Evolutionary conservation across 2,888 invertebrate genomes (phyloP).

Genomic region (Odiellus spinosus): DNA sequence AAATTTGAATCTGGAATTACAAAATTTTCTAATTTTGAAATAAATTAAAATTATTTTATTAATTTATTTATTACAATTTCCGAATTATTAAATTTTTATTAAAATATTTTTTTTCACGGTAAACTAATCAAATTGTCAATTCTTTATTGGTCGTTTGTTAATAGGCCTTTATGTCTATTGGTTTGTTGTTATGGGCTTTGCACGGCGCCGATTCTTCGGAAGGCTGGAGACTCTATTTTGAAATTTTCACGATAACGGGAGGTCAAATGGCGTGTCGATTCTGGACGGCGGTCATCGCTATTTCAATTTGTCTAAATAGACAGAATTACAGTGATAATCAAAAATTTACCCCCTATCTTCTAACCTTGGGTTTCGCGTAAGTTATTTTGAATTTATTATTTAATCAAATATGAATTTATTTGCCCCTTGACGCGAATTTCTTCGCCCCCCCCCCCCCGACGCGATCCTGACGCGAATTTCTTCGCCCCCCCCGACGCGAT

Average conservation of each 20-base stretch:
- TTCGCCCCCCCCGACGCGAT: too few species aligned
- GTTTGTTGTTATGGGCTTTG: constrained; percentile 54
- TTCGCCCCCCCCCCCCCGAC: too few species aligned
- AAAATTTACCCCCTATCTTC: neutral
- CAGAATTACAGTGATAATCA: too few species aligned
- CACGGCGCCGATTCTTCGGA: constrained; percentile 36
- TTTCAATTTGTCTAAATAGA: constrained; percentile 38
- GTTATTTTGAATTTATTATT: neutral
- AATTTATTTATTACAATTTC: constrained; percentile 1
- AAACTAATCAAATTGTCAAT: constrained; percentile 3
- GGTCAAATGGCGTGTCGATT: constrained; percentile 60
- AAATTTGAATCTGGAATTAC: too few species aligned
- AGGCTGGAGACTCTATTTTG: constrained; percentile 49
- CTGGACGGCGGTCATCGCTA: constrained; percentile 69
- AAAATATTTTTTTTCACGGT: neutral
- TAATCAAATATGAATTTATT: neutral
- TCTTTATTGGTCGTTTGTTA: too few species aligned
- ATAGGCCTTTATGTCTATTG: constrained; percentile 40
- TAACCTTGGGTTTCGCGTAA: constrained; percentile 1
- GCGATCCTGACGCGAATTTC: too few species aligned
- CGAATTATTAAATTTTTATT: neutral
- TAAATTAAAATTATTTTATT: neutral
- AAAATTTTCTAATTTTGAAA: neutral
- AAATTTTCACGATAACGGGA: constrained; percentile 55
- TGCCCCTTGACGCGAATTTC: too few species aligned